Conservation (phyloP, 2,888 invertebrate species). For the Polydrusus tereticollis region DNA sequence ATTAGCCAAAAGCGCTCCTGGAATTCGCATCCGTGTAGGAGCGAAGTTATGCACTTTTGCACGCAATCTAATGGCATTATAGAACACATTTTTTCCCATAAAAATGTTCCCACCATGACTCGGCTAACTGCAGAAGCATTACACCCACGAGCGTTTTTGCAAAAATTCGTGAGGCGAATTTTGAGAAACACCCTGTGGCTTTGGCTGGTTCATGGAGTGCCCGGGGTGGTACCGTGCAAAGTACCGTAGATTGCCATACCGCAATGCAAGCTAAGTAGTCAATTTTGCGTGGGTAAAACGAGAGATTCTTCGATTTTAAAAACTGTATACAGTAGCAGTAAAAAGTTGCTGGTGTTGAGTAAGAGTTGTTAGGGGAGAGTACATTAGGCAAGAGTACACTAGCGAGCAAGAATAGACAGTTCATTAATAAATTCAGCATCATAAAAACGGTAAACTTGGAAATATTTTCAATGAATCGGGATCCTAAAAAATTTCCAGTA, state of each 20-base stretch:
- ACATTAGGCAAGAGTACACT: no score
- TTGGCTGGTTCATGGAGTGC: not conserved
- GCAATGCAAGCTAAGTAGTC: conserved; percentile 4
- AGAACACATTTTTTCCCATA: conserved; percentile 30
- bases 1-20: conserved; percentile 20
- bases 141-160: conserved; percentile 18
- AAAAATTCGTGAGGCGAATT: conserved; percentile 16
- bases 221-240: not conserved
- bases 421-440: no score
- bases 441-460: no score
- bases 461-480: no score
- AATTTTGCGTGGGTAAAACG: not conserved
- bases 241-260: not conserved
- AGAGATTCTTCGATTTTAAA: not conserved
- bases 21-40: conserved; percentile 21
- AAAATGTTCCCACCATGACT: conserved; percentile 19
- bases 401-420: no score
- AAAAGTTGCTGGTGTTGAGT: no score
- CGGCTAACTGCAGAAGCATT: conserved; percentile 1
- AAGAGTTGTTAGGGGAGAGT: no score
- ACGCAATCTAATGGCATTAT: conserved; percentile 5
- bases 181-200: conserved; percentile 15
- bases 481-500: no score
- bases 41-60: not conserved
- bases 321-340: no score